Percentiles rank a stretch among this genome's conserved stretches.
Conservation (phyloP, 2,113 vertebrate genomes). For the Pholis gunnellus region DNA sequence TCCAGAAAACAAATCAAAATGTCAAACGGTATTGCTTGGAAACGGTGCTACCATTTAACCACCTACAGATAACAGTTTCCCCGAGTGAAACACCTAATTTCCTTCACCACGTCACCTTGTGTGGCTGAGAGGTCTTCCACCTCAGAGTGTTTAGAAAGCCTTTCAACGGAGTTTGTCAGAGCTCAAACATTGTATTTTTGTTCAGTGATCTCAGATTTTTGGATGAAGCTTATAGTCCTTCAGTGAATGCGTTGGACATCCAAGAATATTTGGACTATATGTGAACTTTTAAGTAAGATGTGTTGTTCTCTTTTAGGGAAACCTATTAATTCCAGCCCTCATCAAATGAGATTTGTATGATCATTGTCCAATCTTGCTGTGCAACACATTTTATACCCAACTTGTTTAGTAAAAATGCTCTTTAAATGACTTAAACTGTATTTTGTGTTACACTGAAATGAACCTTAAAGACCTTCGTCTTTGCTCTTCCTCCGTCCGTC, state of each 20-base stretch:
- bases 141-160: slow-evolving; percentile 43
- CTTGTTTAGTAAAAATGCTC: background rate
- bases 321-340: background rate
- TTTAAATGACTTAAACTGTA: background rate
- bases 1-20: slow-evolving; percentile 56
- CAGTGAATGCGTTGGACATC: slow-evolving; percentile 15
- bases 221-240: slow-evolving; percentile 1
- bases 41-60: background rate
- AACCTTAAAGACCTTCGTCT: slow-evolving; percentile 24
- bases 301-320: background rate
- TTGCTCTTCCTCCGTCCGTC: background rate
- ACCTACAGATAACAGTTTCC: background rate
- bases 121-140: slow-evolving; percentile 22
- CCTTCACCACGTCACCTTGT: slow-evolving; percentile 13
- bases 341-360: background rate
- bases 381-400: background rate
- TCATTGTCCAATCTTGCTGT: background rate
- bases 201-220: slow-evolving; percentile 47
- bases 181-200: slow-evolving; percentile 62
- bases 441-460: background rate
- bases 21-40: slow-evolving; percentile 44
- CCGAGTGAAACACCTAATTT: slow-evolving; percentile 41
- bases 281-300: background rate
- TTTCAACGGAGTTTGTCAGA: slow-evolving; percentile 38
- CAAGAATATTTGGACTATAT: no score